phyloP scores from a whole-genome alignment of 2,888 invertebrate genomes.

The Meiosimyza platycephala region DNA sequence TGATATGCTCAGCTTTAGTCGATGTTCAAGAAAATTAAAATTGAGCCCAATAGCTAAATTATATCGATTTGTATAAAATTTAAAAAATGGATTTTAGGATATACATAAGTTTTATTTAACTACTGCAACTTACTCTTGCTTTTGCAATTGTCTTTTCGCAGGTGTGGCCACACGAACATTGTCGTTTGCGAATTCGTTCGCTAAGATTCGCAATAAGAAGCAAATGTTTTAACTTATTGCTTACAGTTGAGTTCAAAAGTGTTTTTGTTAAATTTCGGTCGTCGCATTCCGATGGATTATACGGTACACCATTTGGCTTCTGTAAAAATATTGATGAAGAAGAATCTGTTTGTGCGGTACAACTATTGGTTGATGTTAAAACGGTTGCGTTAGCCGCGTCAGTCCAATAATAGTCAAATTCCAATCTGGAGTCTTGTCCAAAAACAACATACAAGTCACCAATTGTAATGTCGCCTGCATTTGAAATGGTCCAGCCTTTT shows the following conservation, averaged over 20 bases:
- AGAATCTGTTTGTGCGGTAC: slow-evolving; percentile 54
- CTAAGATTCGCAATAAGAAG: slow-evolving; percentile 65
- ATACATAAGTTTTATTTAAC: not conserved
- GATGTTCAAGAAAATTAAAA: slow-evolving; percentile 10
- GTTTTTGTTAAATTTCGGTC: slow-evolving; percentile 56
- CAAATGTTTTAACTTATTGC: slow-evolving; percentile 65
- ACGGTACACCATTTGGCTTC: slow-evolving; percentile 53
- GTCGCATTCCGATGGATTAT: slow-evolving; percentile 57
- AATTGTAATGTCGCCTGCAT: slow-evolving; percentile 83
- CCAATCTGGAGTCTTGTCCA: slow-evolving; percentile 75
- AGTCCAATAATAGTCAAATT: slow-evolving; percentile 85
- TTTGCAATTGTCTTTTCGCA: slow-evolving; percentile 61
- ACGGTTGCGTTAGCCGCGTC: slow-evolving; percentile 60
- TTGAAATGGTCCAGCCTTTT: slow-evolving; percentile 82
- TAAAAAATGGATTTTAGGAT: not conserved
- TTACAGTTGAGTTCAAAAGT: slow-evolving; percentile 53
- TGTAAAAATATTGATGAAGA: slow-evolving; percentile 36
- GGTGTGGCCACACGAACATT: slow-evolving; percentile 63
- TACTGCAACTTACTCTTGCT: slow-evolving; percentile 48
- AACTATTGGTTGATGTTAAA: slow-evolving; percentile 41
- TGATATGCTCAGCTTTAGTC: too few relatives aligned
- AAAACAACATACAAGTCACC: slow-evolving; percentile 93
- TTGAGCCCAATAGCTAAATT: slow-evolving; percentile 33
- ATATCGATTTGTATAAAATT: slow-evolving; percentile 36
- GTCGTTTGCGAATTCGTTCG: slow-evolving; percentile 63